Base-by-base conservation (phyloP, 2,888 invertebrate genomes). In the Cheilosia soror region DNA sequence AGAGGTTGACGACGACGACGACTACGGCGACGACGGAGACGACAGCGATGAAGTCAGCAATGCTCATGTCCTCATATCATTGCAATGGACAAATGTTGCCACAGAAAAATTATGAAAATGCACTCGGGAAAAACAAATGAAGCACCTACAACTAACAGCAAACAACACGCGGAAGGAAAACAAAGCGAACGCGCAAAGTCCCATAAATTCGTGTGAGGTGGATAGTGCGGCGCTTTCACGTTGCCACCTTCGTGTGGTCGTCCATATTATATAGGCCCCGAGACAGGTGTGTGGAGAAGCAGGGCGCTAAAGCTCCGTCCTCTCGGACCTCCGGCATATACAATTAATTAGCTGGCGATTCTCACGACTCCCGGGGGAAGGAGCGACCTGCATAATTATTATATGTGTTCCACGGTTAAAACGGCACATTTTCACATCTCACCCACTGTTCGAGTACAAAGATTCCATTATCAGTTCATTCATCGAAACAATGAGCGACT, bases 21-120 rank as follows among this genome's bases (percentile, higher is more conserved):
- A 27, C 29, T 27, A 58, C 40, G 72, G 25, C 11, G 73, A 47
- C 15, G 42, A 20, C 9, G 72, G 9, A 44, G 60, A 53, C 49
- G 72, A 33, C 63, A 29, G 57, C 60, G n/a, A 81, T 85, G 81
- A 80, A 81, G 85, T 77, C 72, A 80, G 68, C 72, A 81, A 85
- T 85, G 85, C 85, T 85, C 76, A 85, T 85, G 85, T 85, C 85
- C 85, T 81, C 81, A 85, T 76, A 85, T 85, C 76, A 85, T 76
- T 81, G 81, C 85, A 76, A 71, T 81, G 85, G 85, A 85, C 85
- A 85, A 85, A 85, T 81, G 81, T 85, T 77, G 72, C 85, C 81
- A 85, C 85, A 85, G 81, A 85, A 85, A 85, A 85, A 81, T 85
- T 85, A 85, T 85, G 81, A 81, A 85, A 85, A 81, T 85, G 53